Evolutionary conservation across 2,113 vertebrate species (phyloP), one percentile per base, ranked within the genome.

Genomic region (Centropristis striata): DNA sequence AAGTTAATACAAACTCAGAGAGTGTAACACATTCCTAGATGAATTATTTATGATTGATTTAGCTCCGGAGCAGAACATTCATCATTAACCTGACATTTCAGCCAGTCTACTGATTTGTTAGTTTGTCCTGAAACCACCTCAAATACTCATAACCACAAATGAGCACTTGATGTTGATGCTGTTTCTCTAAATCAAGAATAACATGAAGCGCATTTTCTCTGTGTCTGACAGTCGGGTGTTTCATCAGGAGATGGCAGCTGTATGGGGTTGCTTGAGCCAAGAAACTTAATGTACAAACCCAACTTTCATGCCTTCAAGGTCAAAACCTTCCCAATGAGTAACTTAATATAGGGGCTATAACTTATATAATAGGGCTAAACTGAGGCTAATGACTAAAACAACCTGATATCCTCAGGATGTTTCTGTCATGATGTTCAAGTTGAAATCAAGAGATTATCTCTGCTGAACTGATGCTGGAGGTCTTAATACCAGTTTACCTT

Each of bases 21-120:
- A 44, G 69, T 64, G 32, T 10, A 42, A 58, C 27, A 42, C 44
- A 59, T 70, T 51, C 42, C 46, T 49, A 0, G 4, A 4, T 64
- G 11, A 78, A 70, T 71, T 53, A 77, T 86, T 83, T 78, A 75
- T 71, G 16, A 81, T 83, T 20, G n/a, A 13, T 83, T 65, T 50
- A 59, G 25, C 41, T 55, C 51, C 53, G 37, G 37, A 72, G 51
- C 2, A 27, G n/a, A 47, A 51, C 39, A 47, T 81, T 66, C 42
- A 63, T 74, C 49, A 77, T 63, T 37, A 65, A 44, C 39, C 9
- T 85, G 67, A 67, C 32, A 4, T 71, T 49, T 58, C 37, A 44
- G n/a, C 11, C 14, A 8, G 15, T 57, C 32, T 42, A 18, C 23
- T 47, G 42, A 87, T 73, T 81, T 82, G 63, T 66, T 25, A 28